Conservation (phyloP, 2,888 invertebrate species). For the Dascillus cervinus region DNA sequence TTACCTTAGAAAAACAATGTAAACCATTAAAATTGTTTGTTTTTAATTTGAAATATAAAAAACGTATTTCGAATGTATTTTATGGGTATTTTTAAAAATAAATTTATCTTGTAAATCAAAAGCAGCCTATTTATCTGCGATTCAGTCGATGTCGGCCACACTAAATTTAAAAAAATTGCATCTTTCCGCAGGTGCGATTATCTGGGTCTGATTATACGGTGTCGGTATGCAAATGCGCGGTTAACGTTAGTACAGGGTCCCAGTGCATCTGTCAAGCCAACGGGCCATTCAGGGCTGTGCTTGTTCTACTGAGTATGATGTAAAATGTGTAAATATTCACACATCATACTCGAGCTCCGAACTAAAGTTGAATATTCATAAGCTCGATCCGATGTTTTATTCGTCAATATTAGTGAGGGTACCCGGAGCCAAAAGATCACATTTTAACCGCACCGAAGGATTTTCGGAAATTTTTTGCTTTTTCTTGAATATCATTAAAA, state of each 20-base stretch:
- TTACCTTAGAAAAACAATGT: no score
- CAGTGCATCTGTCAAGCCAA: conserved; percentile 17
- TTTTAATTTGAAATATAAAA: no score
- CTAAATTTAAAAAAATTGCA: no score
- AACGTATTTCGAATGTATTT: no score
- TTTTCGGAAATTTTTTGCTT: background rate
- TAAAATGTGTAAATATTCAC: conserved; percentile 32
- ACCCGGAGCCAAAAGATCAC: no score
- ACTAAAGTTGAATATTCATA: conserved; percentile 26
- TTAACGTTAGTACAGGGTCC: conserved; percentile 26
- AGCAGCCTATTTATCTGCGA: no score
- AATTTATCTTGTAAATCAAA: no score
- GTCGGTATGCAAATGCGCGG: conserved; percentile 28
- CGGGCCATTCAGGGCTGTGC: conserved; percentile 21
- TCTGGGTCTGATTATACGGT: no score
- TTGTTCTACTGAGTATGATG: conserved; percentile 25
- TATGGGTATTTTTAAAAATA: no score
- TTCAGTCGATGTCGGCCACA: no score
- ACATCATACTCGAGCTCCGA: conserved; percentile 19
- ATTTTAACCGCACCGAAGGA: conserved; percentile 11
- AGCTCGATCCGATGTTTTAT: conserved; percentile 23
- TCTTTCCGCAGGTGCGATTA: no score
- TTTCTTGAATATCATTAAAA: background rate
- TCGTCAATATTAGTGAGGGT: conserved; percentile 25
- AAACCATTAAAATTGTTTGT: no score